Percentiles rank a stretch among this genome's conserved stretches.
These are phyloP conservation scores for Epizoanthus fatuus DNA, from an alignment of 92 coral and sea anemone genomes.

Conservation along the genomic window DNA sequence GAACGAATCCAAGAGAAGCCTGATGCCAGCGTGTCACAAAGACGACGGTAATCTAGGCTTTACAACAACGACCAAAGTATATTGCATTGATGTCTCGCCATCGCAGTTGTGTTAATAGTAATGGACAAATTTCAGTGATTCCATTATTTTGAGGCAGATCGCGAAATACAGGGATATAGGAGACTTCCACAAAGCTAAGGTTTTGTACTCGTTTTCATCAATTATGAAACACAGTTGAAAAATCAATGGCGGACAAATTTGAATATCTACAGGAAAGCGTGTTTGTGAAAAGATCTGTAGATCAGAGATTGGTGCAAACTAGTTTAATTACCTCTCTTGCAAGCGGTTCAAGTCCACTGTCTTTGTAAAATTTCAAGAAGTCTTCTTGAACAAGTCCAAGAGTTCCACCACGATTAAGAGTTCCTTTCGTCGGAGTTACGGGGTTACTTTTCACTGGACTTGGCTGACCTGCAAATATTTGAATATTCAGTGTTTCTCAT, in stretches of 20 bases:
- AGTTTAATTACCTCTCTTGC: conserved; percentile 82
- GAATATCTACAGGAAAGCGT: conserved; percentile 51
- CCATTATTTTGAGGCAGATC: neutral
- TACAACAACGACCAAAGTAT: neutral
- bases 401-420: conserved; percentile 69
- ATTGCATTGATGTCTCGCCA: neutral
- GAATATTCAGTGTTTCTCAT: conserved; percentile 82
- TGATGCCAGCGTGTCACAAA: conserved; percentile 7
- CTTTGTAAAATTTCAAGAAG: conserved; percentile 79
- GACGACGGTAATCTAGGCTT: conserved; percentile 13
- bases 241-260: conserved; percentile 64
- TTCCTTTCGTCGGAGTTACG: conserved; percentile 84
- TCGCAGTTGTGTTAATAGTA: neutral
- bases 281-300: conserved; percentile 46
- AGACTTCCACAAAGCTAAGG: conserved; percentile 11
- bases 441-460: conserved; percentile 90
- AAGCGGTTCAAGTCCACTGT: conserved; percentile 77
- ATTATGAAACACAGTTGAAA: conserved; percentile 60
- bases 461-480: conserved; percentile 88
- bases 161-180: neutral
- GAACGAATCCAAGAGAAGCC: conserved; percentile 2
- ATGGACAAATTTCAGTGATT: neutral
- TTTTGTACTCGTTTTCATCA: conserved; percentile 62
- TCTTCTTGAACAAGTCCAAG: conserved; percentile 80
- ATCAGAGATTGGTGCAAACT: neutral